These are phyloP conservation scores for Climacteris rufus DNA, from an alignment of 2,113 vertebrate species.

Conservation along the genomic window DNA sequence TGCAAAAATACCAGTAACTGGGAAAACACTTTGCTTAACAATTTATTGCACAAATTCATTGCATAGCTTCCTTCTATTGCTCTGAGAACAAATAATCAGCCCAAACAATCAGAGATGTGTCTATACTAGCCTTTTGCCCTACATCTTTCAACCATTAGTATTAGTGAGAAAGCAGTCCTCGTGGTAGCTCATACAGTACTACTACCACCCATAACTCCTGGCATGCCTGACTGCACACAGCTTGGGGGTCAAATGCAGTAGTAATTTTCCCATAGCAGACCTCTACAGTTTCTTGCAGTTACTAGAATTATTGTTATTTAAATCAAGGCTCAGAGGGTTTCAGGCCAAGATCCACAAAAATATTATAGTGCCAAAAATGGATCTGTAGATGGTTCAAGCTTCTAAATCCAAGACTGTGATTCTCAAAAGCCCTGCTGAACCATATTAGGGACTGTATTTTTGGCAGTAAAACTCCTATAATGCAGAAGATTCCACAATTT, in stretches of 20 bases:
- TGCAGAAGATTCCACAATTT: background rate
- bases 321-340: background rate
- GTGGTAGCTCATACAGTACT: background rate
- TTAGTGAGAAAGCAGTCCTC: background rate
- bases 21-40: background rate
- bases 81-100: background rate
- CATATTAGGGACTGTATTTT: background rate
- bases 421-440: background rate
- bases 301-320: background rate
- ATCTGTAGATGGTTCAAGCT: background rate
- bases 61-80: background rate
- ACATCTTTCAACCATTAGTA: background rate
- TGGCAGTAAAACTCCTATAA: background rate
- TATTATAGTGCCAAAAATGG: background rate
- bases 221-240: background rate
- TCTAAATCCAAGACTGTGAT: background rate
- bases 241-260: background rate
- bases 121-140: background rate
- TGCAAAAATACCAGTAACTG: background rate
- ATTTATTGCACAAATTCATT: background rate
- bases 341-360: background rate
- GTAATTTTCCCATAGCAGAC: background rate
- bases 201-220: background rate
- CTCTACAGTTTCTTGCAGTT: accelerated
- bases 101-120: background rate